Evolutionary conservation across 2,113 vertebrate genomes (phyloP).

Genomic region (Corvus hawaiiensis): DNA sequence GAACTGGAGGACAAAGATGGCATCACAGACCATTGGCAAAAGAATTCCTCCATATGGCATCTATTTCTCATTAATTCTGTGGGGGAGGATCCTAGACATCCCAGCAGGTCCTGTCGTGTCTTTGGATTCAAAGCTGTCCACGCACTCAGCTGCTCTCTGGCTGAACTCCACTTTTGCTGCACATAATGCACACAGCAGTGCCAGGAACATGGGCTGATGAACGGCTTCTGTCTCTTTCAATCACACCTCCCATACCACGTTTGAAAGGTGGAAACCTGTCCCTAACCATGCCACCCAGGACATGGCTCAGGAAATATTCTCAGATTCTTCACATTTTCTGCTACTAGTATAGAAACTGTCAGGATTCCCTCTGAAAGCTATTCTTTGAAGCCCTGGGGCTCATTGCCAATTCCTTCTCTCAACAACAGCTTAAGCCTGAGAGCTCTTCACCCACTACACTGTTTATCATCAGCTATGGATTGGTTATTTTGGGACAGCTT

Average conservation of each 20-base stretch:
- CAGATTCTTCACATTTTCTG: background rate
- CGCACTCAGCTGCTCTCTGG: slow-evolving; percentile 46
- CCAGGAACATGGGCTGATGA: background rate
- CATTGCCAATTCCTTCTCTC: background rate
- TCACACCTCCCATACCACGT: background rate
- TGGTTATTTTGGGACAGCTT: background rate
- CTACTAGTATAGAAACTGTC: background rate
- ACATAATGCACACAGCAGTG: background rate
- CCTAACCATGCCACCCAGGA: background rate
- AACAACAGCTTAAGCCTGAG: background rate
- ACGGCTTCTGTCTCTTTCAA: background rate
- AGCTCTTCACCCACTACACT: background rate
- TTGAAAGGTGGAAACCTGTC: background rate
- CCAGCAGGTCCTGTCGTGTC: background rate
- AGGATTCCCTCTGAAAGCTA: background rate
- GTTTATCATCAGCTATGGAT: background rate
- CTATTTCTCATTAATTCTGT: slow-evolving; percentile 54
- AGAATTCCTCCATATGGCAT: slow-evolving; percentile 56
- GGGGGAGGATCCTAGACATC: slow-evolving; percentile 45
- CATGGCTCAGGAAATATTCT: background rate
- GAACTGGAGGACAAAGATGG: slow-evolving; percentile 23
- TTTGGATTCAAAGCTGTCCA: slow-evolving; percentile 34
- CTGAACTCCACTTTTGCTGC: background rate
- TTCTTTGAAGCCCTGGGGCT: background rate
- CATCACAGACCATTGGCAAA: slow-evolving; percentile 24